Conservation (phyloP, 2,113 vertebrate genomes). For the Clinocottus analis region DNA sequence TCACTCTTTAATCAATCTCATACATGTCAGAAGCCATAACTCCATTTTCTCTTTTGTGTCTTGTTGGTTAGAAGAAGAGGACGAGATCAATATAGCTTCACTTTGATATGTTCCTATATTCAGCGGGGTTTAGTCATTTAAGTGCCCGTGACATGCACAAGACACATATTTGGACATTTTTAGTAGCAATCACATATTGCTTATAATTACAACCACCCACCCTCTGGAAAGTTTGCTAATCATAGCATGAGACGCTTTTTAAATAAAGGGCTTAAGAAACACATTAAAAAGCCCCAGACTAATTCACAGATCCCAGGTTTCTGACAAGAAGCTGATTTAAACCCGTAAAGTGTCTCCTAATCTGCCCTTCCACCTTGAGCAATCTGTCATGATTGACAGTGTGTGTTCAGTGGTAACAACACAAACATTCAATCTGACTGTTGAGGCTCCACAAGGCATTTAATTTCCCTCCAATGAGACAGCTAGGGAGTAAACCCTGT, state of each 20-base stretch:
- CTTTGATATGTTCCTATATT: not conserved
- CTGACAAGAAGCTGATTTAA: slow-evolving; percentile 69
- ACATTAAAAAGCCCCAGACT: slow-evolving; percentile 54
- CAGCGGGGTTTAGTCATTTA: not conserved
- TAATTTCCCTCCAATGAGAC: slow-evolving; percentile 70
- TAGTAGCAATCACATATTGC: slow-evolving; percentile 31
- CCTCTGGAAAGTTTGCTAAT: slow-evolving; percentile 58
- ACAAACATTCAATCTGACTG: slow-evolving; percentile 76
- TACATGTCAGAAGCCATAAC: slow-evolving; percentile 17
- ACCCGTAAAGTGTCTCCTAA: slow-evolving; percentile 72
- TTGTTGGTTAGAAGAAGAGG: slow-evolving; percentile 1
- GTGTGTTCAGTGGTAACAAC: slow-evolving; percentile 73
- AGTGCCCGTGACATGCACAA: not conserved
- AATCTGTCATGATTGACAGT: slow-evolving; percentile 78
- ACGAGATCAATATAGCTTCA: not conserved
- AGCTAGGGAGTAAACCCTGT: slow-evolving; percentile 63
- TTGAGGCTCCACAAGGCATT: slow-evolving; percentile 65
- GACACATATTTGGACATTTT: slow-evolving; percentile 28
- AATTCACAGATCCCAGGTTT: slow-evolving; percentile 60
- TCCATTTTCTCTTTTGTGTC: slow-evolving; percentile 9
- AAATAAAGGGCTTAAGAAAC: slow-evolving; percentile 59
- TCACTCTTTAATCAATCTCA: slow-evolving; percentile 58
- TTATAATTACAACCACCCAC: slow-evolving; percentile 48
- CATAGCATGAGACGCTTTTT: slow-evolving; percentile 44
- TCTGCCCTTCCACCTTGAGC: slow-evolving; percentile 72